Base-by-base conservation (phyloP, 2,888 invertebrate species). In the Griposia aprilina region DNA sequence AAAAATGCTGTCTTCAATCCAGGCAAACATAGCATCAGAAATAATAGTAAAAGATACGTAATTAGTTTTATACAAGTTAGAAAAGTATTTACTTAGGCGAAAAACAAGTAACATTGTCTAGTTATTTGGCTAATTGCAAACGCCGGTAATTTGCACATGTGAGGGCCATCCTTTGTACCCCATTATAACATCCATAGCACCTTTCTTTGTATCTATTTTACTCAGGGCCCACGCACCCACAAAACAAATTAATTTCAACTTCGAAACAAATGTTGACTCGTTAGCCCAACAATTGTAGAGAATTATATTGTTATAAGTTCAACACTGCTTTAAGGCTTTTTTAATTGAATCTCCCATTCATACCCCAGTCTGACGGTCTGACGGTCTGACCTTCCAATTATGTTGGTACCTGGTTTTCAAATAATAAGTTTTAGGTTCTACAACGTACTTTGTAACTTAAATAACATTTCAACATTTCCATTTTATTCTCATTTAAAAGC, bases 161-260 rank as follows among this genome's bases (percentile, higher is more conserved):
- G 90, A 89, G 90, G 87, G 59, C 81, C 82, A 88, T 90, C 93
- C 94, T 94, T 94, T 95, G 94, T 94, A 90, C 89, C 88, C 91
- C 92, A 93, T 94, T 95, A 94, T 90, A 90, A 91, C 91, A 95
- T 94, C 94, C 95, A 93, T 94, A 94, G 95, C 95, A 95, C 94
- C 94, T 94, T 94, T 94, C 95, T 95, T 94, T 95, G 94, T 92
- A 91, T 91, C 90, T 90, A 91, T 90, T 88, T 78, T 81, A 89
- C 86, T 86, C 90, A 90, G 90, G 90, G 88, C 89, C 89, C 89
- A 91, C 90, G 88, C 89, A 84, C 86, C 91, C 92, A 84, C 91
- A 90, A 92, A 93, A 94, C 93, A 92, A 94, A 95, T 95, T 95
- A 95, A 94, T 94, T 94, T 94, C 91, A 92, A 91, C 92, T 93